Evolutionary conservation across 2,888 invertebrate species (phyloP), one percentile per base, ranked within the genome.

Genomic region (Cryptocephalus primarius): DNA sequence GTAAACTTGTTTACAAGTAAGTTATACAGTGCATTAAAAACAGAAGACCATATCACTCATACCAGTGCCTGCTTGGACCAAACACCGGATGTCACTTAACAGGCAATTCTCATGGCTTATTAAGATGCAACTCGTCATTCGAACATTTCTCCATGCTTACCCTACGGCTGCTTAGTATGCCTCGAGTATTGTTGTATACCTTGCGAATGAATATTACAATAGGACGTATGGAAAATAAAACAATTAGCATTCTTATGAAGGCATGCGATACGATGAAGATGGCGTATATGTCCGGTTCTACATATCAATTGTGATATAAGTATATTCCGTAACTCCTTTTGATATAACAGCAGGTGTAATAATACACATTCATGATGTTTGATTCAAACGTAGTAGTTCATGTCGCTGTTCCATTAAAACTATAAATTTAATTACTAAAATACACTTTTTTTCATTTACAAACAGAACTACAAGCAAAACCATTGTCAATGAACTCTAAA

Each of bases 1-100:
- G 22, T 22, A 22, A 22, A 22, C 22, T 22, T 22, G 22, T 22
- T 22, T 22, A 22, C 22, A 22, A 22, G 22, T 22, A 22, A 22
- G 22, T 22, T 22, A 22, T 6, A 22, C 22, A 22, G 22, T 22
- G 22, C 22, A 22, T 22, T 22, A 22, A 22, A 22, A 22, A 22
- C 22, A 22, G 22, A 22, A 22, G 22, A 22, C 22, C 22, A 22
- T 22, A 22, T 22, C 22, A 22, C 22, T 22, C 22, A 22, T 36
- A 36, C 4, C n/a, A 36, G 36, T 36, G 36, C 36, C 40, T 53
- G 50, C 48, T 55, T 54, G 54, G 52, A 51, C 49, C 53, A 43
- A 48, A 52, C 53, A 60, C 62, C 62, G 62, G 62, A 62, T 62
- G 60, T 60, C 55, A 54, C 54, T 60, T 61, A 61, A 60, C 60